These are phyloP conservation scores for Ranitomeya imitator DNA, from an alignment of 2,113 vertebrate species.

Conservation along the genomic window DNA sequence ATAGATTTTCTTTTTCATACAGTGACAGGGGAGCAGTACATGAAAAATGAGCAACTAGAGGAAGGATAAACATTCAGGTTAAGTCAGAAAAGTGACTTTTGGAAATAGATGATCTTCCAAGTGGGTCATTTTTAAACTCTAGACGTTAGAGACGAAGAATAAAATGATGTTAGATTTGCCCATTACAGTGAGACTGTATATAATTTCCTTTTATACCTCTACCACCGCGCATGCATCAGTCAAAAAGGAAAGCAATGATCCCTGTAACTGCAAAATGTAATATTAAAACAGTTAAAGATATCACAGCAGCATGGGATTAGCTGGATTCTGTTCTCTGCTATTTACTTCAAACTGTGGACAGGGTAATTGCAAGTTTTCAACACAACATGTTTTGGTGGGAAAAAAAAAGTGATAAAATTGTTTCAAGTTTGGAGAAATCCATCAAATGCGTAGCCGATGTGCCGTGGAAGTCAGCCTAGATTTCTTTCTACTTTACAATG, in stretches of 20 bases:
- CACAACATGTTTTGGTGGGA: slow-evolving; percentile 17
- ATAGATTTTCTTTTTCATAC: slow-evolving; percentile 3
- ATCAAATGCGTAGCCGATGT: background rate
- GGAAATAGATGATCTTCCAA: slow-evolving; percentile 39
- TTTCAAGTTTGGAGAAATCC: slow-evolving; percentile 27
- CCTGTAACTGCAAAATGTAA: slow-evolving; percentile 31
- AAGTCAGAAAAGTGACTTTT: slow-evolving; percentile 38
- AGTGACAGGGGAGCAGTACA: background rate
- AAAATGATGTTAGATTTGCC: slow-evolving; percentile 47
- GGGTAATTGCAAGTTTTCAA: slow-evolving; percentile 28
- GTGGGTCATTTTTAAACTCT: slow-evolving; percentile 30
- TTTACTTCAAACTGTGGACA: slow-evolving; percentile 19
- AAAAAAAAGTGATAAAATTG: slow-evolving; percentile 28
- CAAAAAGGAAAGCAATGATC: slow-evolving; percentile 36
- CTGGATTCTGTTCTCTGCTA: slow-evolving; percentile 12
- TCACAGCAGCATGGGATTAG: slow-evolving; percentile 27
- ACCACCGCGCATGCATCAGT: slow-evolving; percentile 34
- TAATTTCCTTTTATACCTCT: slow-evolving; percentile 38
- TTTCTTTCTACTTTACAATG: background rate
- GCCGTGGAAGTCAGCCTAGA: background rate
- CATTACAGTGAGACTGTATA: slow-evolving; percentile 45
- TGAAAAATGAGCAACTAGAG: slow-evolving; percentile 29
- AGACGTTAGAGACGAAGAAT: slow-evolving; percentile 15
- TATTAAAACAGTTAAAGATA: slow-evolving; percentile 33
- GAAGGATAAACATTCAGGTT: slow-evolving; percentile 48